These are phyloP conservation scores for Magallana gigas DNA, from an alignment of 1,140 invertebrate species.

Conservation along the genomic window DNA sequence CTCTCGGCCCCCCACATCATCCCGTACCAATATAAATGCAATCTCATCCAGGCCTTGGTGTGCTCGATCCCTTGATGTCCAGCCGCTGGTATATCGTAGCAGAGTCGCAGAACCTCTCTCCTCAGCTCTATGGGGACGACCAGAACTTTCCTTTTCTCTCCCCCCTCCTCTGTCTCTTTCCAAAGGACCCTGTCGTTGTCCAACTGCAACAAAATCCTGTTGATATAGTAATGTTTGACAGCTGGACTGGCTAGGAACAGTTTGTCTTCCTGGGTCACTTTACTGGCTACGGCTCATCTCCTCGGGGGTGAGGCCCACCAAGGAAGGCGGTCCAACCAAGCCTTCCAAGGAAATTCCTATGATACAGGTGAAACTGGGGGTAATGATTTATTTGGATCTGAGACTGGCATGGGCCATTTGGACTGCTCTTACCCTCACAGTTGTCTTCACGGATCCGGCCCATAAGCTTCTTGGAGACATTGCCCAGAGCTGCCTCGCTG, in stretches of 20 bases:
- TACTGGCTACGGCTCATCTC: too few species aligned
- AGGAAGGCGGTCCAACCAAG: too few species aligned
- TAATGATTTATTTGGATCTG: neutral
- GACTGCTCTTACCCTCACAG: neutral
- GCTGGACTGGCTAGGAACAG: too few species aligned
- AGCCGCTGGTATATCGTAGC: neutral
- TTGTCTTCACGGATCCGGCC: neutral
- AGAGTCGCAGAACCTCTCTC: neutral
- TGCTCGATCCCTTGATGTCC: neutral
- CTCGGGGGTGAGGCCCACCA: too few species aligned
- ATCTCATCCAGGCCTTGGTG: neutral
- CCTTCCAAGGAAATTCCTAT: too few species aligned
- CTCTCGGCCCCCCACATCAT: neutral
- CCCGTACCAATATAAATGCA: neutral
- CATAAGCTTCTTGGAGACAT: neutral
- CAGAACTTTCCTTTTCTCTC: neutral
- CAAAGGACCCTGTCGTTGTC: neutral
- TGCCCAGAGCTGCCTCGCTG: neutral
- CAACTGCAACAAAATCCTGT: neutral
- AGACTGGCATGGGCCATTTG: neutral
- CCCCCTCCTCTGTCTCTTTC: neutral
- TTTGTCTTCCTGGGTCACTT: too few species aligned
- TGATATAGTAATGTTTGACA: neutral
- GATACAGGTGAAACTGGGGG: too few species aligned
- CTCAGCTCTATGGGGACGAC: neutral